Conservation (phyloP, 2,888 invertebrate genomes). For the Pardosa pseudoannulata region DNA sequence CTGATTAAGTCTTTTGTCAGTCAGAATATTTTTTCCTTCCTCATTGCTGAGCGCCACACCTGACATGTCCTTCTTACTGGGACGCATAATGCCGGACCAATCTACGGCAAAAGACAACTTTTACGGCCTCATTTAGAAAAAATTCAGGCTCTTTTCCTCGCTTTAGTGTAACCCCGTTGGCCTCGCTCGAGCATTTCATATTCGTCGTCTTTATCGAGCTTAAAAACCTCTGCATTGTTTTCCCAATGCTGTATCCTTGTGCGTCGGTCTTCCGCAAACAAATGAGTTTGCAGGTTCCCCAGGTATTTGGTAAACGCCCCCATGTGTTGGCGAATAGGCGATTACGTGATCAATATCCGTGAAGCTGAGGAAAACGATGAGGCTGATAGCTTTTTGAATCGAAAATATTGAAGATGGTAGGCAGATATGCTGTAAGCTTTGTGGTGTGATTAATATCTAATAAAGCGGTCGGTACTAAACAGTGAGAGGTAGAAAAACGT, state of each 20-base stretch:
- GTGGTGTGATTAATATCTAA: background rate
- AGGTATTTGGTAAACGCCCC: constrained; percentile 1
- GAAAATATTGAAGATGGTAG: background rate
- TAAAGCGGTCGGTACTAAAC: background rate
- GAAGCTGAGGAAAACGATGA: background rate
- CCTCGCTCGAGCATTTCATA: background rate
- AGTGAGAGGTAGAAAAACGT: background rate
- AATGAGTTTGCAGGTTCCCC: background rate
- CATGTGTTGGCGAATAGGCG: background rate
- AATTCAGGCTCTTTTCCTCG: background rate
- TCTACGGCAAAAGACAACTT: background rate
- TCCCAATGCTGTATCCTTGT: constrained; percentile 13
- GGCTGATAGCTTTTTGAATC: background rate
- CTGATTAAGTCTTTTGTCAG: too few relatives aligned
- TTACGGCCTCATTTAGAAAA: background rate
- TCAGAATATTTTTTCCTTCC: too few relatives aligned
- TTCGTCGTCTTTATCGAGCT: background rate
- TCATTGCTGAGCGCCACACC: too few relatives aligned
- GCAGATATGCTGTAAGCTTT: background rate
- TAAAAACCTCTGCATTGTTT: constrained; percentile 7
- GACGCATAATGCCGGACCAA: background rate
- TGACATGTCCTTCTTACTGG: background rate
- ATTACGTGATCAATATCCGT: background rate
- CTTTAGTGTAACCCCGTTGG: background rate
- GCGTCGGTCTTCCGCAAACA: background rate